Evolutionary conservation across 1,140 invertebrate species (phyloP).

Genomic region (Globodera ellingtonae): DNA sequence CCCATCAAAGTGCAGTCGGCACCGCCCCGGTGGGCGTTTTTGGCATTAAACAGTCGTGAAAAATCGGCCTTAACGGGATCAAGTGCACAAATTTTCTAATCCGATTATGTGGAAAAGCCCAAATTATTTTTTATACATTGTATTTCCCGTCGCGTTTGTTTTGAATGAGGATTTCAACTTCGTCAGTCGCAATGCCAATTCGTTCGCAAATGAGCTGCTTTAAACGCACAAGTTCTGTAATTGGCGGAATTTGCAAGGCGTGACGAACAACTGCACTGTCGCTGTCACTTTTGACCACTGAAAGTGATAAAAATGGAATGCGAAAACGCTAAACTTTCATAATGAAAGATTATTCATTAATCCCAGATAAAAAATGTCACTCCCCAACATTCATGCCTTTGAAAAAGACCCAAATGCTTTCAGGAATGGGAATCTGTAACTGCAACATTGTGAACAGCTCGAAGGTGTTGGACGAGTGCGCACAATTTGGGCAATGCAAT

Average conservation of each 20-base stretch:
- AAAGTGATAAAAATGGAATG: not conserved
- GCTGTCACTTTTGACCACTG: not conserved
- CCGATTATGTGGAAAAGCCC: no score
- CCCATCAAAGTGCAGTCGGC: not conserved
- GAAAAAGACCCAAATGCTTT: slow-evolving; percentile 14
- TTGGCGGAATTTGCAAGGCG: not conserved
- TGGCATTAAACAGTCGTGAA: not conserved
- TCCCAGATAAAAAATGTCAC: no score
- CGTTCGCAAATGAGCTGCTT: not conserved
- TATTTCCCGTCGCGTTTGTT: not conserved
- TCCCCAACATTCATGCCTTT: not conserved
- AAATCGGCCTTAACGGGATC: not conserved
- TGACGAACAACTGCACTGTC: not conserved
- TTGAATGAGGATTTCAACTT: not conserved
- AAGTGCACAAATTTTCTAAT: no score
- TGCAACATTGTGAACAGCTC: slow-evolving; percentile 86
- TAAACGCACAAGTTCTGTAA: not conserved
- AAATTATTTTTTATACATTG: not conserved
- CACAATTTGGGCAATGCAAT: slow-evolving; percentile 77
- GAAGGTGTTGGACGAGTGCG: slow-evolving; percentile 79
- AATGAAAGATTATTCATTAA: no score
- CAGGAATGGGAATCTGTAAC: slow-evolving; percentile 73
- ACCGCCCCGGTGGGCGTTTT: not conserved
- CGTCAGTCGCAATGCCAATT: not conserved
- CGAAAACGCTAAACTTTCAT: no score